These are phyloP conservation scores for Apamea monoglypha DNA, from an alignment of 2,888 invertebrate species.

Conservation along the genomic window DNA sequence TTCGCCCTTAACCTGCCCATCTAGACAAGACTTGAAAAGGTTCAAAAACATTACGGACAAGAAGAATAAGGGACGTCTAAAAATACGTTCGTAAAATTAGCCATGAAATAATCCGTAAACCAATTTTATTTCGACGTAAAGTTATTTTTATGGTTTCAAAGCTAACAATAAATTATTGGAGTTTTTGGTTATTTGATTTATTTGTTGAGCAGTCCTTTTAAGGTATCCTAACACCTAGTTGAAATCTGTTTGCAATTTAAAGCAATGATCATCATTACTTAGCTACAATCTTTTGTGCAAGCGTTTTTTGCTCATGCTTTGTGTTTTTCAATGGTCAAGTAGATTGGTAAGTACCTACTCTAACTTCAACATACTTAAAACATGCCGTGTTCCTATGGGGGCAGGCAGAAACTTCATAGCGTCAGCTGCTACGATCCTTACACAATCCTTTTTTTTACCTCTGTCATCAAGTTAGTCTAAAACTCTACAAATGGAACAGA, in stretches of 20 bases:
- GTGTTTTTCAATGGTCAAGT: background rate
- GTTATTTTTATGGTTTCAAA: background rate
- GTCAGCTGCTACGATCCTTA: background rate
- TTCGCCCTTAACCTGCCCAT: background rate
- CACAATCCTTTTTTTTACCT: background rate
- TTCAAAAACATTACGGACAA: background rate
- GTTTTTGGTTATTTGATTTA: conserved; percentile 7
- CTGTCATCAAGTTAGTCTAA: background rate
- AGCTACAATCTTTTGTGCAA: background rate
- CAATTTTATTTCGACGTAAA: background rate
- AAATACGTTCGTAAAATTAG: background rate
- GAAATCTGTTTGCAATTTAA: background rate
- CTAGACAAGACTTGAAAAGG: background rate
- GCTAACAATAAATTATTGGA: background rate
- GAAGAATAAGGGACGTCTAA: too few relatives aligned
- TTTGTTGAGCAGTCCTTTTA: conserved; percentile 2
- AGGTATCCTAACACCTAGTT: background rate
- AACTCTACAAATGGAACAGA: background rate
- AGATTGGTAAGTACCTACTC: background rate
- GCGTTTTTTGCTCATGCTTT: conserved; percentile 19
- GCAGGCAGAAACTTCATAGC: background rate
- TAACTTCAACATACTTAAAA: too few relatives aligned
- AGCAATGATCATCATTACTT: background rate
- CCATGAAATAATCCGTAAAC: conserved; percentile 6
- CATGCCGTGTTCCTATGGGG: background rate